A percentile compares a stretch with the other conserved stretches of the same genome.
phyloP scores from a whole-genome alignment of 2,113 vertebrate genomes.

The Muscicapa adusta region DNA sequence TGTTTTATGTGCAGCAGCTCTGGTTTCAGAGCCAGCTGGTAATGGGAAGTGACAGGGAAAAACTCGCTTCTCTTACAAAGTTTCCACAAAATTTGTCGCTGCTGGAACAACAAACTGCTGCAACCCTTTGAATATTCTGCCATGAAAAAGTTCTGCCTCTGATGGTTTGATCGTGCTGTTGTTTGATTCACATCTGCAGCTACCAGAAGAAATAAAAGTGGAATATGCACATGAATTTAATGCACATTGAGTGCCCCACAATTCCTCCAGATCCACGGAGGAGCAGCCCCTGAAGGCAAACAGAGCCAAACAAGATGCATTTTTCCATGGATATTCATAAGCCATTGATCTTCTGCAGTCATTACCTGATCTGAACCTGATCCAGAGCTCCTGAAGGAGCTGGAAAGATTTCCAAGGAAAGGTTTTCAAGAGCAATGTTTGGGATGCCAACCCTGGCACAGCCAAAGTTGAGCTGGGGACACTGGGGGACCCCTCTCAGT shows the following conservation, averaged over 20 bases:
- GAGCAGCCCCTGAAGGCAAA: background rate
- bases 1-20: background rate
- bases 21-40: background rate
- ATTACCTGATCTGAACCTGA: background rate
- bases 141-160: background rate
- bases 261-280: background rate
- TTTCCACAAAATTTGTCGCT: background rate
- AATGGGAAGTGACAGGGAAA: background rate
- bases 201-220: background rate
- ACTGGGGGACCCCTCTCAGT: too few relatives aligned
- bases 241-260: background rate
- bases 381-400: background rate
- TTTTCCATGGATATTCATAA: background rate
- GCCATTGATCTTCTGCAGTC: background rate
- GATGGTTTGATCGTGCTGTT: background rate
- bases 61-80: background rate
- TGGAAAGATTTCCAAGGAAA: background rate
- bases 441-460: accelerated
- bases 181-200: background rate
- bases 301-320: background rate
- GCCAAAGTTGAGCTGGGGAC: background rate
- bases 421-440: background rate
- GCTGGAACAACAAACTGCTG: background rate
- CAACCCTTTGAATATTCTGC: background rate
- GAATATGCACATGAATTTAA: background rate